Conservation (phyloP, 2,113 vertebrate species). For the Polyodon spathula region DNA sequence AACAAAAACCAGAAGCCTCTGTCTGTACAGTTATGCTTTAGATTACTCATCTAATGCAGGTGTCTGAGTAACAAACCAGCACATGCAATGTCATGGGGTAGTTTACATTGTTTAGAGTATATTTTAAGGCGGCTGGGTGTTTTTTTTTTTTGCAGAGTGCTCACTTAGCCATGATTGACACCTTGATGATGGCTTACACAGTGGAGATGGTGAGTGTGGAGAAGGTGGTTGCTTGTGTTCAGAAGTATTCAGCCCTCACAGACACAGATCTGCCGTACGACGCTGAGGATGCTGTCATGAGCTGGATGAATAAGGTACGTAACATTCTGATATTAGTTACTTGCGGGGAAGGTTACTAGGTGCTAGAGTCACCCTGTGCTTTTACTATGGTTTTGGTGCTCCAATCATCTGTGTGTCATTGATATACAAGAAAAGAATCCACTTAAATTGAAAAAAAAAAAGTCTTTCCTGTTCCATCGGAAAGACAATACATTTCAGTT, state of each 20-base stretch:
- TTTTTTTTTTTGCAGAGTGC: constrained; percentile 61
- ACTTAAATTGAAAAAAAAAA: no score
- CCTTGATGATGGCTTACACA: constrained; percentile 91
- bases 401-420: no score
- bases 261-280: constrained; percentile 82
- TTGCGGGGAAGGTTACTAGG: no score
- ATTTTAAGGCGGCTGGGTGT: not conserved
- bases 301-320: constrained; percentile 93
- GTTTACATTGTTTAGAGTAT: not conserved
- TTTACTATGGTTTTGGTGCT: no score
- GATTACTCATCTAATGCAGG: not conserved
- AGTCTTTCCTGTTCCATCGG: no score
- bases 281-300: constrained; percentile 82
- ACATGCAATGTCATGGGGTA: not conserved
- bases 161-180: constrained; percentile 91
- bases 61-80: not conserved
- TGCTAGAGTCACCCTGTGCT: no score
- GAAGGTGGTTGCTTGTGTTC: constrained; percentile 75
- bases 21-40: no score
- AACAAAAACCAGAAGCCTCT: no score
- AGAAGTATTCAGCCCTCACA: constrained; percentile 70
- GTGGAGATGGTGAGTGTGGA: constrained; percentile 83
- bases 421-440: no score
- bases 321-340: not conserved
- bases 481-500: no score